These are phyloP conservation scores for Watsonalla binaria DNA, from an alignment of 2,888 invertebrate genomes.

Conservation along the genomic window DNA sequence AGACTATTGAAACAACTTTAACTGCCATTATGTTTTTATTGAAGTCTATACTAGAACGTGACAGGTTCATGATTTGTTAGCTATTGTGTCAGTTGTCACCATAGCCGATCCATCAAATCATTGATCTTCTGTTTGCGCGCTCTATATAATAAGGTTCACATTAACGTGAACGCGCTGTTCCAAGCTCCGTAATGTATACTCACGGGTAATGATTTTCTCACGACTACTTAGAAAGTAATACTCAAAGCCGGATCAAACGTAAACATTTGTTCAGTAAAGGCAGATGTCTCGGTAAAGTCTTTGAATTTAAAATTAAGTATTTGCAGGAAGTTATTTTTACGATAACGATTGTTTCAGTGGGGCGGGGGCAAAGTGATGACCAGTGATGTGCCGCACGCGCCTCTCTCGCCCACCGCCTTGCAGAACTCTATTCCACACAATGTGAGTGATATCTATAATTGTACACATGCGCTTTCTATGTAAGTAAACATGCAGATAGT, in stretches of 20 bases:
- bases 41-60: conserved; percentile 23
- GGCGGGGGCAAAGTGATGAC: conserved; percentile 60
- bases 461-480: conserved; percentile 8
- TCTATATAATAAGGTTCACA: conserved; percentile 18
- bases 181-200: conserved; percentile 5
- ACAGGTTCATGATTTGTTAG: conserved; percentile 30
- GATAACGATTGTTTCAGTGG: conserved; percentile 52
- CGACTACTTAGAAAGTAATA: conserved; percentile 39
- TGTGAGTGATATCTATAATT: conserved; percentile 45
- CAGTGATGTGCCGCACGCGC: conserved; percentile 73
- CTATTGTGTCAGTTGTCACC: conserved; percentile 27
- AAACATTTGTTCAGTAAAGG: conserved; percentile 30
- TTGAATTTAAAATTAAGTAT: conserved; percentile 12
- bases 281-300: conserved; percentile 18
- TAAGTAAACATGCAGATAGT: neutral
- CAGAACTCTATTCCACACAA: conserved; percentile 69
- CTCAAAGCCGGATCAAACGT: conserved; percentile 26
- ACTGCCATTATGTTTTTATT: conserved; percentile 15
- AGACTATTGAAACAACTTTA: conserved; percentile 22
- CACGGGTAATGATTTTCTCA: conserved; percentile 26
- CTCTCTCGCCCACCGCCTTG: conserved; percentile 72
- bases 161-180: conserved; percentile 8
- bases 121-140: neutral
- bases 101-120: neutral
- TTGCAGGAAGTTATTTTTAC: conserved; percentile 36